phyloP scores from a whole-genome alignment of 2,888 invertebrate genomes.

The Drosophila anceps region DNA sequence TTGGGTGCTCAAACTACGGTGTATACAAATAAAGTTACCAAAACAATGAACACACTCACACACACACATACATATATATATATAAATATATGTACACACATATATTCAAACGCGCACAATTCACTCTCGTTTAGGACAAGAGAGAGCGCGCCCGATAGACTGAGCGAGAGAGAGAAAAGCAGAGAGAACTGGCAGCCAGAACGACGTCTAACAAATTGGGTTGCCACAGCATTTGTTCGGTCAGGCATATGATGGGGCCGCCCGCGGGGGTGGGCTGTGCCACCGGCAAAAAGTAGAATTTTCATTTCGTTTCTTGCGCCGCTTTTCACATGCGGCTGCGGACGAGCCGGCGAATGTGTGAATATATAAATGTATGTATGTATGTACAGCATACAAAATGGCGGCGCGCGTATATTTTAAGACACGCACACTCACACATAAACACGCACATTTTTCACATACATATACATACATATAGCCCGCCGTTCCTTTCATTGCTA shows the following conservation, averaged over 20 bases:
- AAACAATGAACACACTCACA: conserved; percentile 67
- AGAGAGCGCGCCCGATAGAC: conserved; percentile 36
- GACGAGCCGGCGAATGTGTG: conserved; percentile 57
- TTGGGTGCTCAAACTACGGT: conserved; percentile 22
- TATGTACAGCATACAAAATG: conserved; percentile 78
- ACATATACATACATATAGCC: too few species aligned
- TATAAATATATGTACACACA: too few species aligned
- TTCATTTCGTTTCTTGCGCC: conserved; percentile 73
- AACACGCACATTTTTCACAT: conserved; percentile 61
- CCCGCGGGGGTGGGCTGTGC: conserved; percentile 43
- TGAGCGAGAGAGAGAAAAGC: conserved; percentile 4
- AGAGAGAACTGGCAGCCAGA: conserved; percentile 14
- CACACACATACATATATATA: not conserved
- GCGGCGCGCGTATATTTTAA: conserved; percentile 82
- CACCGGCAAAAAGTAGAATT: conserved; percentile 74
- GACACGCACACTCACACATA: conserved; percentile 68
- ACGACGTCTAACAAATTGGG: conserved; percentile 60
- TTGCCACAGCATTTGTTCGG: conserved; percentile 60
- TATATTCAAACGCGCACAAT: conserved; percentile 9
- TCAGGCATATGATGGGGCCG: conserved; percentile 31
- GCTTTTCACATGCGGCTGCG: conserved; percentile 63
- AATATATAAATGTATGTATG: conserved; percentile 52
- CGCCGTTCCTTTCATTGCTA: conserved; percentile 66
- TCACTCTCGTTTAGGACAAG: conserved; percentile 21
- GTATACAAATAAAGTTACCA: conserved; percentile 75